phyloP scores from a whole-genome alignment of 2,888 invertebrate species.

The Tribolium freemani region DNA sequence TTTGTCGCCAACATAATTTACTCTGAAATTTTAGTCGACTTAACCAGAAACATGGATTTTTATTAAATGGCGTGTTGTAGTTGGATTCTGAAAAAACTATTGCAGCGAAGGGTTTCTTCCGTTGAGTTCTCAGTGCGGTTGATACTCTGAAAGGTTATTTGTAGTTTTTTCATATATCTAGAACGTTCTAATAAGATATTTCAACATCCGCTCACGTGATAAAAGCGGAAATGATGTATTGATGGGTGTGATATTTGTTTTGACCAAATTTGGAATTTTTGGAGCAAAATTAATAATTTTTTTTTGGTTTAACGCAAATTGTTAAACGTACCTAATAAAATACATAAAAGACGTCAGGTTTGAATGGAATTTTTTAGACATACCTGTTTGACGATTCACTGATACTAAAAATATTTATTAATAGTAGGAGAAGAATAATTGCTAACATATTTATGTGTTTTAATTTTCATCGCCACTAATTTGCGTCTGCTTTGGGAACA shows the following conservation, averaged over 20 bases:
- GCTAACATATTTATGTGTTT: slow-evolving; percentile 45
- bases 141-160: not conserved
- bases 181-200: not conserved
- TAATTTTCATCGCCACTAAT: slow-evolving; percentile 48
- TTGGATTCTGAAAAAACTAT: slow-evolving; percentile 51
- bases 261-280: not conserved
- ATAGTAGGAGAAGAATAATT: slow-evolving; percentile 41
- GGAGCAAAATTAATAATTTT: too few relatives aligned
- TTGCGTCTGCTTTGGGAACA: slow-evolving; percentile 44
- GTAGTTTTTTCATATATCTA: not conserved
- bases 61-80: slow-evolving; percentile 44
- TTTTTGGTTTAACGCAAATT: not conserved
- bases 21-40: slow-evolving; percentile 74
- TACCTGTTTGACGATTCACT: slow-evolving; percentile 26
- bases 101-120: slow-evolving; percentile 52
- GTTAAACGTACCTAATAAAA: not conserved
- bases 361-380: not conserved
- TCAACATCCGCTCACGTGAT: slow-evolving; percentile 27
- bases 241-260: slow-evolving; percentile 32
- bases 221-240: slow-evolving; percentile 29
- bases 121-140: slow-evolving; percentile 16
- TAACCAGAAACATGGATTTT: slow-evolving; percentile 71
- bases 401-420: slow-evolving; percentile 43
- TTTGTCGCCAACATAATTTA: slow-evolving; percentile 75
- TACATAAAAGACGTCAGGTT: not conserved